Base-by-base conservation (phyloP, 2,888 invertebrate species). In the Bhutanitis thaidina region DNA sequence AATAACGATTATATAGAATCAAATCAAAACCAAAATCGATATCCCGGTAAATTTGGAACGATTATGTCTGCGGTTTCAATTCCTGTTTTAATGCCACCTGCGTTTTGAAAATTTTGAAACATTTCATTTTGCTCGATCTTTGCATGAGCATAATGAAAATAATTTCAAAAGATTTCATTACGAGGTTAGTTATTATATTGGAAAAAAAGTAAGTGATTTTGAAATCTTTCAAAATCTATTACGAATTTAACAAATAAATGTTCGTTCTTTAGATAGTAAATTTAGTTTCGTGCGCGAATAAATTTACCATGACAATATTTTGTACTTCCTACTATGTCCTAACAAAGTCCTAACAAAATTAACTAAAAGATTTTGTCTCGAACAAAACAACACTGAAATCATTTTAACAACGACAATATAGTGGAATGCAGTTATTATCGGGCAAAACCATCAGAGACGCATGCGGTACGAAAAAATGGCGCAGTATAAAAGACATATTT, bases 1-100 rank as follows among this genome's bases (percentile, higher is more conserved):
- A 37, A 35, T 52, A 53, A 50, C 60, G 57, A 64, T 70, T 72
- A 77, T 73, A 72, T 65, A 64, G 65, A 68, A 69, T 62, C 71
- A 71, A 71, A 74, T 72, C 67, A 73, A 70, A 68, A 58, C 68
- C 56, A 71, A 71, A 69, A 73, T 69, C 56, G 70, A 71, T 69
- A 65, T 69, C 68, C 67, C 70, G 75, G 75, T 80, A 76, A 75
- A 68, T 65, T 56, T 63, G 58, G 62, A 66, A 71, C 68, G 67
- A 75, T 76, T 71, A 57, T 61, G 70, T 74, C 69, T 80, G 81
- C 74, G 80, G 81, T 81, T 72, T 59, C 40, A 38, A 60, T 62
- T 57, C 56, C 57, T 60, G 62, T 68, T 68, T 69, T 71, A 61
- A 62, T 71, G 71, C 66, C 8, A 61, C 67, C 59, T 67, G 69